Evolutionary conservation across 2,113 vertebrate species (phyloP).

Genomic region (Murina feae): DNA sequence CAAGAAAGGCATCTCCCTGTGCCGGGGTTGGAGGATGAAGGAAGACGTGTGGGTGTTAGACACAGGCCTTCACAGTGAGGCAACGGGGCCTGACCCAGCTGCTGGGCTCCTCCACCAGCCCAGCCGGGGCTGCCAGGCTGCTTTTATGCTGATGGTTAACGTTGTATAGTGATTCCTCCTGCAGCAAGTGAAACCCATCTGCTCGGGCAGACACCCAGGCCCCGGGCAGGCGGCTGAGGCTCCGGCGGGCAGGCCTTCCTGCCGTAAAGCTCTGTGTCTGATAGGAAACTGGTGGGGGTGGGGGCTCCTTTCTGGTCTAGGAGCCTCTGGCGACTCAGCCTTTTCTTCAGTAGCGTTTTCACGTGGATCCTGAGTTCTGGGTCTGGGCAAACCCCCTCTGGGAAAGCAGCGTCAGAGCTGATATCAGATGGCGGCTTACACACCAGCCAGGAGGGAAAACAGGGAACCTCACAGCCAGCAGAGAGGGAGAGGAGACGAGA

Average conservation of each 20-base stretch:
- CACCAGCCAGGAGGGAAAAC: not conserved
- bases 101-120: not conserved
- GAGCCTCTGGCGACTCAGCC: not conserved
- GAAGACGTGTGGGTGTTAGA: accelerated
- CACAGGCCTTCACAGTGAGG: no score
- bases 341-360: not conserved
- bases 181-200: conserved; percentile 53
- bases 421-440: not conserved
- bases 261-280: conserved; percentile 23
- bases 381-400: not conserved
- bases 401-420: not conserved
- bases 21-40: accelerated
- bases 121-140: not conserved
- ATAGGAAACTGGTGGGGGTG: conserved; percentile 29
- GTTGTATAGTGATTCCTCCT: conserved; percentile 47
- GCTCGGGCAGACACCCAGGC: conserved; percentile 45
- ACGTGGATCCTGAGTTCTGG: not conserved
- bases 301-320: not conserved
- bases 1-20: not conserved
- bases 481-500: no score
- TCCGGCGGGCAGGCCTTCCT: conserved; percentile 44
- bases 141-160: not conserved
- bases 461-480: not conserved
- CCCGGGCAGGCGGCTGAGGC: not conserved
- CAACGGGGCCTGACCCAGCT: not conserved